Base-by-base conservation (phyloP, 35 echinoderm and acorn worm genomes). In the Stichopus chloronotus region DNA sequence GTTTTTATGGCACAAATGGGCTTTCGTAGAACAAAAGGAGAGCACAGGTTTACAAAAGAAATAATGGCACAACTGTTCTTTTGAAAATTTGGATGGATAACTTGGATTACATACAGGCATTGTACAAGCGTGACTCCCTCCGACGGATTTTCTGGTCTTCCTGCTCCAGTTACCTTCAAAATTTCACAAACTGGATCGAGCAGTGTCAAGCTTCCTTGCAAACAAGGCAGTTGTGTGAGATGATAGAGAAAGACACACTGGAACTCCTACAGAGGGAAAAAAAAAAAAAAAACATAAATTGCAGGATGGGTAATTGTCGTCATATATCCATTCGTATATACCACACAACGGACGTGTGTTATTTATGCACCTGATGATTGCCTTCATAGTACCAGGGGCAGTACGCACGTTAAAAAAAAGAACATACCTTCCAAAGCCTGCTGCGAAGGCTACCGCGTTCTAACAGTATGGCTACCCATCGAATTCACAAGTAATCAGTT, bases 161-260 rank as follows among this genome's bases (percentile, higher is more conserved):
- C 87, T 71, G 87, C 87, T 4, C 65, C 65, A 54, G 61, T 55
- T 1, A 54, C 57, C 24, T 72, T 65, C 22, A 89, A 24, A 7
- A 89, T 21, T 17, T 89, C 87, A 89, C 87, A 89, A 17, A 89
- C 65, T 7, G 87, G 87, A n/a, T 89, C 87, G 14, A 89, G 61
- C 1, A 89, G 61, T 22, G 87, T 72, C 24, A 89, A 71, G 60
- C 87, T 89, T 30, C 87, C 87, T 4, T 72, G 87, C 25, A 89
- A 4, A 89, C 59, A 23, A n/a, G 87, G 87, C 5, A 89, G 30
- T 17, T 89, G 9, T 8, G 13, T 69, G 59, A 89, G 25, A 54
- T 89, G 87, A 61, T 89, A 89, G 87, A 63, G 87, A 53, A 89
- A 89, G 23, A 89, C 24, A 43, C 87, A 89, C 25, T 89, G 87